phyloP scores from a whole-genome alignment of 2,113 vertebrate genomes.

The Nesogale talazaci region DNA sequence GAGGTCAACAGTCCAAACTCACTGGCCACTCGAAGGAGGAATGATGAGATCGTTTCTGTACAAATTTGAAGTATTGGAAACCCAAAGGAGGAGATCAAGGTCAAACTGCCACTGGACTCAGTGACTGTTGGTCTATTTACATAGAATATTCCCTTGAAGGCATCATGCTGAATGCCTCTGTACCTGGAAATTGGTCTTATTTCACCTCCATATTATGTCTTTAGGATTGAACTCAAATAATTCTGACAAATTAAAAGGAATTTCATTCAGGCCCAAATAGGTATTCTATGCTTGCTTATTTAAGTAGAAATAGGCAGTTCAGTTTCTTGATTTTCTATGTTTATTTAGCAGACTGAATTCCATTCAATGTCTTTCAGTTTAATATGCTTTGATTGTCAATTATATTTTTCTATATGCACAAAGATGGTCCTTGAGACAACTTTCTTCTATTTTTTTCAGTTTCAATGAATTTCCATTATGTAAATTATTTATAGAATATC shows the following conservation, averaged over 20 bases:
- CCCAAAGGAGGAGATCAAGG: not conserved
- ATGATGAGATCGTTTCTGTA: too few species aligned
- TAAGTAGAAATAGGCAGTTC: not conserved
- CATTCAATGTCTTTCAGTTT: conserved; percentile 10
- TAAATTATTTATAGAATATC: not conserved
- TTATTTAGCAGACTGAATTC: not conserved
- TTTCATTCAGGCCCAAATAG: not conserved
- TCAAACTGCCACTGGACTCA: too few species aligned
- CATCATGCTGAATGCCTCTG: not conserved
- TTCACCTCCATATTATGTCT: not conserved
- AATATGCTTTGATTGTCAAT: not conserved
- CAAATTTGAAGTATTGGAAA: too few species aligned
- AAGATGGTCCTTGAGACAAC: not conserved
- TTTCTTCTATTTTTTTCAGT: not conserved
- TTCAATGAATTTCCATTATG: not conserved
- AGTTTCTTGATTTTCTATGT: not conserved
- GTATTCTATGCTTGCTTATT: conserved; percentile 6
- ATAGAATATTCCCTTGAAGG: not conserved
- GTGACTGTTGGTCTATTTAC: not conserved
- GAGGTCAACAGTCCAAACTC: too few species aligned
- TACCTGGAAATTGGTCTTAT: not conserved
- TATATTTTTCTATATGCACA: not conserved
- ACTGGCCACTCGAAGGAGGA: too few species aligned
- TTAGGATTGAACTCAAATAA: conserved; percentile 2
- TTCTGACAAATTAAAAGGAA: conserved; percentile 12